Evolutionary conservation across 2,888 invertebrate species (phyloP), one percentile per base, ranked within the genome.

Genomic region (Lasioglossum lativentre): DNA sequence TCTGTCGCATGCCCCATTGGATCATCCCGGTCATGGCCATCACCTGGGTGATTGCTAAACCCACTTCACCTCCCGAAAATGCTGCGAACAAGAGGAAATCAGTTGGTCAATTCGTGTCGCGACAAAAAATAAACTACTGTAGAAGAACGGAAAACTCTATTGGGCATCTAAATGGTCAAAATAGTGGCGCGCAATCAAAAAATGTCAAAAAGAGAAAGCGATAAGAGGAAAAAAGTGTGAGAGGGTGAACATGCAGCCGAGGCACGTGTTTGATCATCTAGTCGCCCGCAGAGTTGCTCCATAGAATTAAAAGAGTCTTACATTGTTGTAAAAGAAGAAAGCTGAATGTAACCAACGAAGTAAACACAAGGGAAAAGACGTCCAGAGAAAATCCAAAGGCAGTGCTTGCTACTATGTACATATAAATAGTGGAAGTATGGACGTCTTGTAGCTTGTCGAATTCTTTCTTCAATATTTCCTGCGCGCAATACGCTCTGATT

Each of bases 1-100:
- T 96, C 95, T 98, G 98, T 59, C 98, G 96, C 94, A 98, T 97
- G 0, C 98, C 98, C 97, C 98, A 98, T 92, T 96, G 96, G 1
- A 97, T 95, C 95, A 97, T 96, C 30, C 95, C 95, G 0, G 95
- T 95, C 89, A 96, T 92, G 0, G 95, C 94, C 93, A 96, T 95
- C 3, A 95, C 93, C 83, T 95, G 95, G 0, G 96, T 95, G 68
- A 96, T 95, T 1, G 95, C 95, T 45, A 96, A 91, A 66, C 96
- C 96, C 1, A 95, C 95, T 74, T 95, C 91, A 16, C 95, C 95
- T 16, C 95, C 95, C 16, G 90, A 90, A 52, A 92, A 90, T 47
- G 83, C 92, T 92, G 52, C 1, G 80, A 86, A 59, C n/a, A 66
- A 16, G 30, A 30, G 4, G 10, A 34, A 23, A 66, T 66, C 34